Conservation (phyloP, 2,797 vertebrate species). For the Pogonophryne albipinna region DNA sequence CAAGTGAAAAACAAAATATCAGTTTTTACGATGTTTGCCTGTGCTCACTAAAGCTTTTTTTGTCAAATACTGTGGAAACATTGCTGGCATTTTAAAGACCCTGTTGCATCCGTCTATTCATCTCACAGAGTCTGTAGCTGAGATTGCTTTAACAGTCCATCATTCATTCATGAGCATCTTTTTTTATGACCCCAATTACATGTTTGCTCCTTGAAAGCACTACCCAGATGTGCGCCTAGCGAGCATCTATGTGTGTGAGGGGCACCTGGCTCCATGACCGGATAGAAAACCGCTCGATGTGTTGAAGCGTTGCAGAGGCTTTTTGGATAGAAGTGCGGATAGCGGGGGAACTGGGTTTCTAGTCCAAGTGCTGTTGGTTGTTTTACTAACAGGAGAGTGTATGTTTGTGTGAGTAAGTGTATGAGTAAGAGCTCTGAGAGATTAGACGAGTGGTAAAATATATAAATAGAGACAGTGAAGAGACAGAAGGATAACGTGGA, state of each 20-base stretch:
- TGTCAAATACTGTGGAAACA: slow-evolving; percentile 10
- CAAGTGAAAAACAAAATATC: slow-evolving; percentile 27
- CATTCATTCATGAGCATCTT: slow-evolving; percentile 79
- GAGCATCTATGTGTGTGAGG: slow-evolving; percentile 36
- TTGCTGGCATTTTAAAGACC: slow-evolving; percentile 9
- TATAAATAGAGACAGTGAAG: slow-evolving; percentile 36
- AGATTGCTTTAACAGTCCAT: slow-evolving; percentile 73
- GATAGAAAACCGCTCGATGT: slow-evolving; percentile 24
- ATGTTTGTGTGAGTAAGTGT: slow-evolving; percentile 24
- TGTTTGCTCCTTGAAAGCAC: slow-evolving; percentile 66
- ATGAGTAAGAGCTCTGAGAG: slow-evolving; percentile 42
- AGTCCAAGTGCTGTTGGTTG: slow-evolving; percentile 44
- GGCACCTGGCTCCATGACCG: slow-evolving; percentile 67
- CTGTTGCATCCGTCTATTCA: slow-evolving; percentile 39
- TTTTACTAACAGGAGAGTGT: slow-evolving; percentile 24
- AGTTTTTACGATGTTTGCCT: neutral
- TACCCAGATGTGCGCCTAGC: slow-evolving; percentile 53
- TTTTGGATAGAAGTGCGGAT: slow-evolving; percentile 36
- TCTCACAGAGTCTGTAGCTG: slow-evolving; percentile 34
- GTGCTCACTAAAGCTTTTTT: neutral
- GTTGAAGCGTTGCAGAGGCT: slow-evolving; percentile 38
- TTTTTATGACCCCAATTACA: slow-evolving; percentile 70
- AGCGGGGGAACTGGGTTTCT: slow-evolving; percentile 31
- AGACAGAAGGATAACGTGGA: slow-evolving; percentile 30
- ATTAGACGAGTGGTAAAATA: slow-evolving; percentile 35